phyloP scores from a whole-genome alignment of 2,888 invertebrate species.

The Tanytarsus gracilentus region DNA sequence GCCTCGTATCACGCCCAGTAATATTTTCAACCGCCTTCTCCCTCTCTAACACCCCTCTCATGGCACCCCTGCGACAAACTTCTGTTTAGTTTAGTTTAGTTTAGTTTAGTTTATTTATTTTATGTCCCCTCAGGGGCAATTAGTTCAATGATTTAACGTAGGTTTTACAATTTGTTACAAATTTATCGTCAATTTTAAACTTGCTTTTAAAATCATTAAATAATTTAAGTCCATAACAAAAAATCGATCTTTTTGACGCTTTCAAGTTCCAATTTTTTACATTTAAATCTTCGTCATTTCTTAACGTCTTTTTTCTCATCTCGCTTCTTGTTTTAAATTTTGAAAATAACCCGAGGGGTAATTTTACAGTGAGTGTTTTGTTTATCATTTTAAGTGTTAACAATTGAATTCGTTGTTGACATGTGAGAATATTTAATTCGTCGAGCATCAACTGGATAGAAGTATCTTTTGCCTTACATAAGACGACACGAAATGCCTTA shows the following conservation, averaged over 20 bases:
- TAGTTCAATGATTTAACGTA: no score
- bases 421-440: not conserved
- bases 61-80: no score
- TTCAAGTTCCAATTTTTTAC: no score
- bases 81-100: no score
- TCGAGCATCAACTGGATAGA: not conserved
- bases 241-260: no score
- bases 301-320: not conserved
- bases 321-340: not conserved
- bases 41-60: no score
- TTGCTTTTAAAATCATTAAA: no score
- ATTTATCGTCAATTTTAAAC: no score
- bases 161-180: no score
- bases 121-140: no score
- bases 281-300: not conserved
- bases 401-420: not conserved
- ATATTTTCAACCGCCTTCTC: not conserved
- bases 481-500: not conserved
- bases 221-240: no score
- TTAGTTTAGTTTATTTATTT: no score
- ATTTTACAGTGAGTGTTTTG: not conserved
- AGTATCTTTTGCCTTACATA: not conserved
- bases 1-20: constrained; percentile 8
- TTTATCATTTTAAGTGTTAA: not conserved
- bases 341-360: not conserved